Percentiles rank a stretch among this genome's conserved stretches.
phyloP scores from a whole-genome alignment of 2,797 vertebrate genomes.

The Acanthurus tractus region DNA sequence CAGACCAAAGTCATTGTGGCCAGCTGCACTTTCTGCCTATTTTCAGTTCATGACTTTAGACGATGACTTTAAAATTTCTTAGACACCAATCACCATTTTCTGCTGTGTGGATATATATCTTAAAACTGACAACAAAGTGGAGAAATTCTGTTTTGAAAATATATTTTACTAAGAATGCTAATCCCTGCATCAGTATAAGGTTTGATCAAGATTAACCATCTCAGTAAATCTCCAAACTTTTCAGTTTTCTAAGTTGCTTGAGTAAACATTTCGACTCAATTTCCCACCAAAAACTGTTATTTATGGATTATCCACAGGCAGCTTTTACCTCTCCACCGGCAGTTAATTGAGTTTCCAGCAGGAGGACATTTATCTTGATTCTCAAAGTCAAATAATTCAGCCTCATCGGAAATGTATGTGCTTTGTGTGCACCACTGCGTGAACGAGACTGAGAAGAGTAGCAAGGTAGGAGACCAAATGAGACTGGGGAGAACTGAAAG shows the following conservation, averaged over 20 bases:
- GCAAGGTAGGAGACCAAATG: neutral
- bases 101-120: neutral
- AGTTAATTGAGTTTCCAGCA: conserved; percentile 62
- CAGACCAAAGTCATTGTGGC: conserved; percentile 8
- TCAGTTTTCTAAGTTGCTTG: conserved; percentile 6
- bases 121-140: neutral
- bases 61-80: neutral
- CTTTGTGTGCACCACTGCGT: neutral
- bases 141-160: neutral
- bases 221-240: conserved; percentile 12
- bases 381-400: conserved; percentile 49
- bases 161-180: neutral
- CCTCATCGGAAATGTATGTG: conserved; percentile 14
- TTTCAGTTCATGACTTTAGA: neutral
- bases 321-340: conserved; percentile 14
- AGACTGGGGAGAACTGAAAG: conserved; percentile 15
- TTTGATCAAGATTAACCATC: neutral
- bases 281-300: conserved; percentile 22
- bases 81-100: neutral
- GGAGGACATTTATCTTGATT: conserved; percentile 61
- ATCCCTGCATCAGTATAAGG: neutral
- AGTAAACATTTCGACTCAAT: conserved; percentile 20
- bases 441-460: conserved; percentile 18
- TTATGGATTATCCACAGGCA: conserved; percentile 40
- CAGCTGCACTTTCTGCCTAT: conserved; percentile 1